A percentile compares a stretch with the other conserved stretches of the same genome.
phyloP scores from a whole-genome alignment of 2,888 invertebrate species.

The Reticulitermes lucifugus region DNA sequence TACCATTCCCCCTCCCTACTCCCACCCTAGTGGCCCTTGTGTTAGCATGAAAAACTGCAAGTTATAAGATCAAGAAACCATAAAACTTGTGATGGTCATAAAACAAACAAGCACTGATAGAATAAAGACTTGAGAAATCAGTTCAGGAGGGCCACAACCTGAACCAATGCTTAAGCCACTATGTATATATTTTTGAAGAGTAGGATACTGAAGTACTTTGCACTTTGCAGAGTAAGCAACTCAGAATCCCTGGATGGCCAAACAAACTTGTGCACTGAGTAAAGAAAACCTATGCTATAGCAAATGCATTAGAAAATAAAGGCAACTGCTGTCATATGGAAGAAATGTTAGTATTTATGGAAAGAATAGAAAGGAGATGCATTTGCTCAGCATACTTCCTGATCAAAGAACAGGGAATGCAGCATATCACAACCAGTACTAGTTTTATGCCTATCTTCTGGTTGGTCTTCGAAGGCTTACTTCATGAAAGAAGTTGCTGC shows the following conservation, averaged over 20 bases:
- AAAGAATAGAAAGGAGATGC: constrained; percentile 22
- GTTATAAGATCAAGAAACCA: background rate
- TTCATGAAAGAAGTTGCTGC: constrained; percentile 12
- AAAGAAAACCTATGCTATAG: constrained; percentile 37
- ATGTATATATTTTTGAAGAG: background rate
- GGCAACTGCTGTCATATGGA: background rate
- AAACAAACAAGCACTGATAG: background rate
- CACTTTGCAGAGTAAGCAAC: background rate
- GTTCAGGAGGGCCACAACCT: constrained; percentile 36
- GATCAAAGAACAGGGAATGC: constrained; percentile 31
- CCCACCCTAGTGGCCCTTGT: constrained; percentile 9
- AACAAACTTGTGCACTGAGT: constrained; percentile 2
- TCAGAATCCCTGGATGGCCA: background rate
- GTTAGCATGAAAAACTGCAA: constrained; percentile 2
- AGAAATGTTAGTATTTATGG: constrained; percentile 24
- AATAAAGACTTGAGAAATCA: background rate
- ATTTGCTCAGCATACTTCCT: constrained; percentile 40
- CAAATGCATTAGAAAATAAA: constrained; percentile 26
- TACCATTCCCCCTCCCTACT: background rate
- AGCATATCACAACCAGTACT: constrained; percentile 14
- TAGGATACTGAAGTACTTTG: background rate
- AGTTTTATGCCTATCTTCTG: background rate
- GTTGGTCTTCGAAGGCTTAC: background rate
- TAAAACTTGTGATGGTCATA: background rate
- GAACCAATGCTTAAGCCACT: background rate